A percentile compares a stretch with the other conserved stretches of the same genome.
Evolutionary conservation across 2,113 vertebrate genomes (phyloP).

Genomic region (Tragelaphus scriptus): DNA sequence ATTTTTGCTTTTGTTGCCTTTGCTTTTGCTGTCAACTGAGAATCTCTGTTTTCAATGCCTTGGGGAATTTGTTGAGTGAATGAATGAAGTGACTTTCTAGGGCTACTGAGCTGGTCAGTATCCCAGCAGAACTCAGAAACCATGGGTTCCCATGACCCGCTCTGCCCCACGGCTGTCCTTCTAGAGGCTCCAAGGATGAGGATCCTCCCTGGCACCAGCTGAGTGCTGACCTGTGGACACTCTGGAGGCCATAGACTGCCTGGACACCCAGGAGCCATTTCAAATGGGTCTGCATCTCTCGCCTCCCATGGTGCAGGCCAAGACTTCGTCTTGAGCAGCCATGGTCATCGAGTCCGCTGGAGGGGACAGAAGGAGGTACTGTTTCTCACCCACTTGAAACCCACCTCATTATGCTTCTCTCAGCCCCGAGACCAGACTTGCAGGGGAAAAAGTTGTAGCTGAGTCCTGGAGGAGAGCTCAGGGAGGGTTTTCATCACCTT

Average conservation of each 20-base stretch:
- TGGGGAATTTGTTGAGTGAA: background rate
- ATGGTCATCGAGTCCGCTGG: fast-evolving
- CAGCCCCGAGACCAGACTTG: background rate
- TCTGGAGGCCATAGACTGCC: background rate
- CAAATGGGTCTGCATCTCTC: fast-evolving
- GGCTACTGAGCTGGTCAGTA: background rate
- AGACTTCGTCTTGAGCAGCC: background rate
- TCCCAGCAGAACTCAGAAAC: background rate
- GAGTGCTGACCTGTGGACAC: background rate
- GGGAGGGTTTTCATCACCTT: background rate
- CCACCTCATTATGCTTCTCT: background rate
- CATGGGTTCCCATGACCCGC: fast-evolving
- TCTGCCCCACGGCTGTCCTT: fast-evolving
- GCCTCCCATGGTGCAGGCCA: fast-evolving
- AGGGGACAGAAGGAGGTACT: background rate
- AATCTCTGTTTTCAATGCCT: background rate
- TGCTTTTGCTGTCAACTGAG: background rate
- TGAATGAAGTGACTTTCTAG: background rate
- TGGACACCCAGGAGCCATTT: background rate
- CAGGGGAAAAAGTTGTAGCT: background rate
- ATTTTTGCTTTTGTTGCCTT: background rate
- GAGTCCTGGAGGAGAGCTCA: background rate
- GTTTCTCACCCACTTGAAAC: background rate
- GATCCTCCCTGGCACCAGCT: background rate
- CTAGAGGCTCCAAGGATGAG: background rate